phyloP scores from a whole-genome alignment of 1,140 invertebrate species.

The Procambarus clarkii region DNA sequence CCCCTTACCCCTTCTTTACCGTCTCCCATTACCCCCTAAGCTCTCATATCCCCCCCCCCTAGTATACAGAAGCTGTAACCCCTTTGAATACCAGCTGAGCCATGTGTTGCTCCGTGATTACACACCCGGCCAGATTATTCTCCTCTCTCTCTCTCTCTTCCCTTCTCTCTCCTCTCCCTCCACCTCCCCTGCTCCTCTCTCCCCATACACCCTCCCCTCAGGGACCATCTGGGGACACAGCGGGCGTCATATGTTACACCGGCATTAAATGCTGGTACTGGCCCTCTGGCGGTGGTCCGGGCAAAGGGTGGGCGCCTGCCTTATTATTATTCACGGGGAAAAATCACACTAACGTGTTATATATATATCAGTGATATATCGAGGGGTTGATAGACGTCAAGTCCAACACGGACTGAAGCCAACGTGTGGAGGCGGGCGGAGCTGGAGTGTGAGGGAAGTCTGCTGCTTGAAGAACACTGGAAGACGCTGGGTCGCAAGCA shows the following conservation, averaged over 20 bases:
- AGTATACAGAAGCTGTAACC: not conserved
- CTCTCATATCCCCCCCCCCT: not conserved
- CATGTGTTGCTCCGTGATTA: conserved; percentile 3
- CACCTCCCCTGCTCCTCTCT: not conserved
- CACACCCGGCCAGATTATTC: not conserved
- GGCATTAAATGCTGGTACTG: conserved; percentile 11
- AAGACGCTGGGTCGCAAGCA: too few species aligned
- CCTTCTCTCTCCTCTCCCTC: not conserved
- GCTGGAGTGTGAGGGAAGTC: too few species aligned
- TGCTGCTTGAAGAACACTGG: too few species aligned
- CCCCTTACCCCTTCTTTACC: not conserved
- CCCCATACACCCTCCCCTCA: not conserved
- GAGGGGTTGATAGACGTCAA: too few species aligned
- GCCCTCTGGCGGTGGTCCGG: not conserved
- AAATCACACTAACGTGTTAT: too few species aligned
- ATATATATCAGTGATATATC: too few species aligned
- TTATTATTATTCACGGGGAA: too few species aligned
- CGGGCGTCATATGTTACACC: conserved; percentile 7
- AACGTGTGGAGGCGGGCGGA: too few species aligned
- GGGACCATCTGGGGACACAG: not conserved
- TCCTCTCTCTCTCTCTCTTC: not conserved
- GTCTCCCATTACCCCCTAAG: not conserved
- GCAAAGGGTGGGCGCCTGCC: too few species aligned
- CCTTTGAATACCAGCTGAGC: not conserved
- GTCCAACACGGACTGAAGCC: too few species aligned